Base-by-base conservation (phyloP, 2,797 vertebrate genomes). In the Aphelocoma californica region DNA sequence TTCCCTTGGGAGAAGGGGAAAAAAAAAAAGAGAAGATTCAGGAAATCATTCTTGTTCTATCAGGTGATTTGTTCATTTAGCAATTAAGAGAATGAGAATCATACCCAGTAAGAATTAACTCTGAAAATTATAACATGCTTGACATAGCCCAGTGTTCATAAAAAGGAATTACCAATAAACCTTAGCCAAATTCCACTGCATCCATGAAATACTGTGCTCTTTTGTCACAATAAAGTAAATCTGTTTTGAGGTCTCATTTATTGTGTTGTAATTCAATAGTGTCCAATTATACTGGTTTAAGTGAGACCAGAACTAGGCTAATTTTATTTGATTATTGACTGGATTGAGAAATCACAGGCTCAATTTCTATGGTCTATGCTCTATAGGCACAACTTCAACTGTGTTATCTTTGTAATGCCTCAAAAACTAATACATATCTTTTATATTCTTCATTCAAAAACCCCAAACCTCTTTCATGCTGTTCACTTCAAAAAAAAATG, bases 241-340 rank as follows among this genome's bases (percentile, higher is more conserved):
- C 32, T 79, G 51, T 19, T 93, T 64, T 86, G 73, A 90, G 38
- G 29, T 81, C 65, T 83, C 51, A 81, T 91, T 94, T 92, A 79
- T 42, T 51, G 44, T 70, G n/a, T 21, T 81, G 24, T 95, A 96
- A 95, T 91, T 81, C 61, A 86, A 92, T 83, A 88, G 54, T 5
- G 6, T 91, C 56, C 48, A 88, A 74, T 92, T 93, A 81, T 16
- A 77, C 25, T 51, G 42, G 32, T 60, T 36, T 67, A 87, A 91
- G 60, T 69, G 74, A 95, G 71, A 89, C 28, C 82, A 94, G 93
- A 92, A 84, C n/a, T 45, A 86, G 67, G 47, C 21, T 83, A 80
- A n/a, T 93, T 87, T 92, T 79, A 90, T 95, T 94, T 79, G 65
- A 92, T 88, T 94, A 92, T 34, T 34, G 77, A 70, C 34, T 75